These are phyloP conservation scores for Drosophila demipolita DNA, from an alignment of 2,888 invertebrate species.

Conservation along the genomic window DNA sequence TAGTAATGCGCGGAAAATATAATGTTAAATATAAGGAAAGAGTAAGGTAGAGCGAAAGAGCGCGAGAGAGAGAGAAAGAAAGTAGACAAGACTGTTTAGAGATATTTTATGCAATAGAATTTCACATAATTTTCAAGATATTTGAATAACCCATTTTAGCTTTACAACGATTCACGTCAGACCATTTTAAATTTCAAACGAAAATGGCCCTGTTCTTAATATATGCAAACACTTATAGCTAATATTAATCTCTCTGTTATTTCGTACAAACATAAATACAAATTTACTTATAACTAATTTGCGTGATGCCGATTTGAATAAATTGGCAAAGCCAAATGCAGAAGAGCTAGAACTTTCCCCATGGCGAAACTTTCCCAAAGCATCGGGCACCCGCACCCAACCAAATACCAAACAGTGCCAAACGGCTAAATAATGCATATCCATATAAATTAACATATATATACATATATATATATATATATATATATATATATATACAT, in stretches of 20 bases:
- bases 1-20: neutral
- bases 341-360: slow-evolving; percentile 63
- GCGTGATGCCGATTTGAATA: slow-evolving; percentile 55
- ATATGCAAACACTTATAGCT: neutral
- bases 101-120: neutral
- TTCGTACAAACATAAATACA: slow-evolving; percentile 1
- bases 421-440: slow-evolving; percentile 51
- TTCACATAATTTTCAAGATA: neutral
- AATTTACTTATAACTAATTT: slow-evolving; percentile 7
- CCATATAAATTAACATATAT: slow-evolving; percentile 15
- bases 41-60: neutral
- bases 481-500: neutral
- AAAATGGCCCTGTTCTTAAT: neutral
- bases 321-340: slow-evolving; percentile 42
- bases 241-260: slow-evolving; percentile 12
- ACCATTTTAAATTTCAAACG: neutral
- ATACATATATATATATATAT: neutral
- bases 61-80: neutral
- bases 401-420: slow-evolving; percentile 51
- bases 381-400: slow-evolving; percentile 48
- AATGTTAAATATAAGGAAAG: neutral
- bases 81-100: neutral
- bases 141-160: neutral
- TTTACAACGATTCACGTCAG: neutral
- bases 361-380: slow-evolving; percentile 54